Evolutionary conservation across 2,888 invertebrate species (phyloP).

Genomic region (Germaria angustata): DNA sequence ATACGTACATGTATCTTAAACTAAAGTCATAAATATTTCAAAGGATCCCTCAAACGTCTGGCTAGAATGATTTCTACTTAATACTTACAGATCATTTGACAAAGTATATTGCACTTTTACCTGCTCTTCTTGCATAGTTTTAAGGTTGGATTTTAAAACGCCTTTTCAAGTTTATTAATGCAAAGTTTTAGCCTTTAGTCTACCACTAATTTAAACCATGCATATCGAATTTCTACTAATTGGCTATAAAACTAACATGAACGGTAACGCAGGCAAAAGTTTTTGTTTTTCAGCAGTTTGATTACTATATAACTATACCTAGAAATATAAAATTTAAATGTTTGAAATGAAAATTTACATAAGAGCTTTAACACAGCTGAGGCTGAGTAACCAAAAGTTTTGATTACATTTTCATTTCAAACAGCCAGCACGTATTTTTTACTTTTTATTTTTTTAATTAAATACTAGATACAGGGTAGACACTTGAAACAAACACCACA

Average conservation of each 20-base stretch:
- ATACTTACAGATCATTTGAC: not conserved
- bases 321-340: constrained; percentile 12
- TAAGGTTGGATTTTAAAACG: constrained; percentile 21
- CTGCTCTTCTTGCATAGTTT: not conserved
- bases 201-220: constrained; percentile 34
- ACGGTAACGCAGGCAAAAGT: not conserved
- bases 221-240: constrained; percentile 55
- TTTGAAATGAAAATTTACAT: constrained; percentile 19
- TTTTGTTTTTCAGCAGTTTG: not conserved
- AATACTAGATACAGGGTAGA: constrained; percentile 25
- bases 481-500: constrained; percentile 45
- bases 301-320: not conserved
- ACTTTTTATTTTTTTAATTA: not conserved
- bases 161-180: constrained; percentile 11
- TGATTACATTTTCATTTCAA: not conserved
- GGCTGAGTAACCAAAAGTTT: not conserved
- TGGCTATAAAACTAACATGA: constrained; percentile 46
- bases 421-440: not conserved
- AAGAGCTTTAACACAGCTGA: not conserved
- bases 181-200: not conserved
- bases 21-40: constrained; percentile 40
- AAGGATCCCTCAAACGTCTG: constrained; percentile 14
- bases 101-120: not conserved
- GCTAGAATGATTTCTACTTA: not conserved
- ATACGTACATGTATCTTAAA: not conserved